phyloP scores from a whole-genome alignment of 2,888 invertebrate species.

The Periphyllus acericola region DNA sequence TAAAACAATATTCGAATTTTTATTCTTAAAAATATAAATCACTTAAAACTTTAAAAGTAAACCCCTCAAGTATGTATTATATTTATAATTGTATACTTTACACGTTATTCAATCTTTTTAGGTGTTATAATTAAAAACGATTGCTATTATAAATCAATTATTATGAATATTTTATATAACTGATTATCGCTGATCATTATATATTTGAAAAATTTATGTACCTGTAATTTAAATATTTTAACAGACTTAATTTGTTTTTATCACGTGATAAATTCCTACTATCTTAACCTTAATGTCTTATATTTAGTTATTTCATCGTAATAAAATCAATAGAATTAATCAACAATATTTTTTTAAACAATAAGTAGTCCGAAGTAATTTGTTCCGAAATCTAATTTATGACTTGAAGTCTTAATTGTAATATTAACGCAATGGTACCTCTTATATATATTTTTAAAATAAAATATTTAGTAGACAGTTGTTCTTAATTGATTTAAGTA shows the following conservation, averaged over 20 bases:
- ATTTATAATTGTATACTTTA: background rate
- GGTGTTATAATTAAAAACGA: background rate
- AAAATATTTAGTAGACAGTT: background rate
- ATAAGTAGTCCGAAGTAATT: background rate
- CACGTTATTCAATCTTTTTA: background rate
- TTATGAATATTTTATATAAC: background rate
- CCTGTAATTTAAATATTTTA: background rate
- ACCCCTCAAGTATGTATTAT: background rate
- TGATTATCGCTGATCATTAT: background rate
- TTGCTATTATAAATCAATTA: background rate
- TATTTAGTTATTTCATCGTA: background rate
- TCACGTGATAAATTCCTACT: background rate
- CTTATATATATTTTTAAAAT: background rate
- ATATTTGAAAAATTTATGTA: background rate
- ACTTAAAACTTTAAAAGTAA: background rate
- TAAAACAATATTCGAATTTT: background rate
- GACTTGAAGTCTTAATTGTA: background rate
- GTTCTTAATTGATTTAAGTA: background rate
- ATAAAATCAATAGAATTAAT: background rate
- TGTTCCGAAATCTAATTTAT: background rate
- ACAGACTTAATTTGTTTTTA: background rate
- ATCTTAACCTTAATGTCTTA: background rate
- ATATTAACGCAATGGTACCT: background rate
- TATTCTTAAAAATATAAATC: background rate
- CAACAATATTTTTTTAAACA: background rate